Evolutionary conservation across 1,140 invertebrate genomes (phyloP).

Genomic region (Listronotus bonariensis): DNA sequence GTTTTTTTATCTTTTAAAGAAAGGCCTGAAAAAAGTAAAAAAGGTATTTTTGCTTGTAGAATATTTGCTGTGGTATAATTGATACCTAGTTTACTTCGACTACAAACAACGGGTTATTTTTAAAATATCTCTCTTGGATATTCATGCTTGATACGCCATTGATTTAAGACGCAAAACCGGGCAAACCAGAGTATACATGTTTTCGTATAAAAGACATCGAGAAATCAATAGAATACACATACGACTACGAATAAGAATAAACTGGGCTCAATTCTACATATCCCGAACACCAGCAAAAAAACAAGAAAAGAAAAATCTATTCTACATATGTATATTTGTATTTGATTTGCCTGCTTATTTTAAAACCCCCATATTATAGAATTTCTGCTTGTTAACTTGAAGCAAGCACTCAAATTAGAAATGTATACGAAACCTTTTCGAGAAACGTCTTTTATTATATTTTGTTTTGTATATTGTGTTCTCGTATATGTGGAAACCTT

Average conservation of each 20-base stretch:
- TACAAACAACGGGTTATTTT: no score
- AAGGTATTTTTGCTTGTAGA: no score
- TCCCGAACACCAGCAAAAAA: neutral
- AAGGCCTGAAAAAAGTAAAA: no score
- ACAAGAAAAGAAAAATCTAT: slow-evolving; percentile 21
- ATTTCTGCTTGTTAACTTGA: slow-evolving; percentile 34
- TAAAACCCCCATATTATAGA: slow-evolving; percentile 30
- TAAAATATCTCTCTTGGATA: no score
- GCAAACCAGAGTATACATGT: slow-evolving; percentile 23
- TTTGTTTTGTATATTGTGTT: slow-evolving; percentile 29
- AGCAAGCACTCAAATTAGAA: slow-evolving; percentile 34
- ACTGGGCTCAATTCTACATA: slow-evolving; percentile 28
- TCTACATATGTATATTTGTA: slow-evolving; percentile 34
- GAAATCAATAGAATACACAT: slow-evolving; percentile 34
- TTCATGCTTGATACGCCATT: slow-evolving; percentile 8
- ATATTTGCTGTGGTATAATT: no score
- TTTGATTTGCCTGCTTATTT: slow-evolving; percentile 35
- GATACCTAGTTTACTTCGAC: no score
- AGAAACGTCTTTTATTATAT: slow-evolving; percentile 25
- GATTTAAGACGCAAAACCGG: neutral
- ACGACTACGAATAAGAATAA: slow-evolving; percentile 31
- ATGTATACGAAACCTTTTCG: slow-evolving; percentile 35
- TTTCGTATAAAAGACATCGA: slow-evolving; percentile 35
- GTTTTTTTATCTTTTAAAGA: no score
- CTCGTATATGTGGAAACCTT: slow-evolving; percentile 24